Evolutionary conservation across 2,888 invertebrate genomes (phyloP).

Genomic region (Synanthedon vespiformis): DNA sequence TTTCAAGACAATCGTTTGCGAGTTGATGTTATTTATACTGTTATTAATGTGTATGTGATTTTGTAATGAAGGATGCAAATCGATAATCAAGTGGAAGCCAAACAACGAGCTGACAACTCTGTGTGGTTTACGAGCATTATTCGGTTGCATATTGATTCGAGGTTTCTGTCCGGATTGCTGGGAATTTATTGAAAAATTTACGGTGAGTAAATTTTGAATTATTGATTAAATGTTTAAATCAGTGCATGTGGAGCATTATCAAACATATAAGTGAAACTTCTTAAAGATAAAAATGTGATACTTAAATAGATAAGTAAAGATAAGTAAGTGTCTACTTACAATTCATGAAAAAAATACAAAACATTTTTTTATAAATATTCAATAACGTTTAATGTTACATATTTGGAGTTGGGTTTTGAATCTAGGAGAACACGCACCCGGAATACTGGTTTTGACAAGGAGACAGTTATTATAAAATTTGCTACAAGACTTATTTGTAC

Average conservation of each 20-base stretch:
- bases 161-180: conserved; percentile 33
- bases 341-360: not conserved
- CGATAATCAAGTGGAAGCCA: conserved; percentile 53
- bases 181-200: conserved; percentile 33
- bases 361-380: no score
- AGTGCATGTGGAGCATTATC: no score
- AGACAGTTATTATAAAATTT: no score
- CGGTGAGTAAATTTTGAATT: conserved; percentile 31
- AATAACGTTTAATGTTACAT: no score
- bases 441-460: no score
- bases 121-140: conserved; percentile 35
- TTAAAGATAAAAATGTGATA: not conserved
- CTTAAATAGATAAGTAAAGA: not conserved
- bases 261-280: not conserved
- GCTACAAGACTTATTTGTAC: no score
- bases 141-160: conserved; percentile 63
- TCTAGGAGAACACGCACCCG: no score
- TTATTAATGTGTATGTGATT: conserved; percentile 43
- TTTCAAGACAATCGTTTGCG: conserved; percentile 45
- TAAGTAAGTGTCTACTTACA: not conserved
- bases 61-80: conserved; percentile 54
- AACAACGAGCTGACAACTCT: conserved; percentile 37
- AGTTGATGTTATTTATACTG: conserved; percentile 41
- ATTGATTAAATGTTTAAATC: no score
- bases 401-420: no score